phyloP scores from a whole-genome alignment of 2,888 invertebrate species.

The Lithophane leautieri region DNA sequence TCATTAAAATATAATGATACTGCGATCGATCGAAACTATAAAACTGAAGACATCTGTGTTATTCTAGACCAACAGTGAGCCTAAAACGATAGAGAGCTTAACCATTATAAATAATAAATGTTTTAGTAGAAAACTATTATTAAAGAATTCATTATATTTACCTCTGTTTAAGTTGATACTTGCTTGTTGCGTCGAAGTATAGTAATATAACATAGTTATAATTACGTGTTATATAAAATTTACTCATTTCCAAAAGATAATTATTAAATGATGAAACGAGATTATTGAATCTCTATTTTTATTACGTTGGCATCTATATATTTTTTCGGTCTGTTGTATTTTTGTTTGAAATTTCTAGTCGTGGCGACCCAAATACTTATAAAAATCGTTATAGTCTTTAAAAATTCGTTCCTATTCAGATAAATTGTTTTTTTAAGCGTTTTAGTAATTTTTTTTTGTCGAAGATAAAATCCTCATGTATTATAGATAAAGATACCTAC shows the following conservation, averaged over 20 bases:
- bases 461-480: constrained; percentile 77
- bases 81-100: constrained; percentile 90
- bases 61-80: constrained; percentile 85
- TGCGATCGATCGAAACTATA: constrained; percentile 50
- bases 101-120: constrained; percentile 85
- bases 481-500: constrained; percentile 74
- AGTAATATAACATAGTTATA: constrained; percentile 84
- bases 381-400: constrained; percentile 78
- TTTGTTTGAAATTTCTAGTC: constrained; percentile 86
- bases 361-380: constrained; percentile 85
- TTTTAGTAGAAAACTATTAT: constrained; percentile 87
- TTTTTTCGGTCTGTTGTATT: constrained; percentile 76
- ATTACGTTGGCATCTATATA: constrained; percentile 75
- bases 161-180: constrained; percentile 87
- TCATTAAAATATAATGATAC: constrained; percentile 1
- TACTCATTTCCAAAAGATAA: constrained; percentile 73
- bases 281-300: constrained; percentile 78
- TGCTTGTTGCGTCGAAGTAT: constrained; percentile 86
- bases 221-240: constrained; percentile 76
- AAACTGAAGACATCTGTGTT: constrained; percentile 80
- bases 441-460: constrained; percentile 70
- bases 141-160: constrained; percentile 87
- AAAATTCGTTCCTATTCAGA: constrained; percentile 84
- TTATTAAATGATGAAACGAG: constrained; percentile 61
- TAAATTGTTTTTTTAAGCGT: constrained; percentile 74